Evolutionary conservation across 2,888 invertebrate species (phyloP).

Genomic region (Carabus problematicus): DNA sequence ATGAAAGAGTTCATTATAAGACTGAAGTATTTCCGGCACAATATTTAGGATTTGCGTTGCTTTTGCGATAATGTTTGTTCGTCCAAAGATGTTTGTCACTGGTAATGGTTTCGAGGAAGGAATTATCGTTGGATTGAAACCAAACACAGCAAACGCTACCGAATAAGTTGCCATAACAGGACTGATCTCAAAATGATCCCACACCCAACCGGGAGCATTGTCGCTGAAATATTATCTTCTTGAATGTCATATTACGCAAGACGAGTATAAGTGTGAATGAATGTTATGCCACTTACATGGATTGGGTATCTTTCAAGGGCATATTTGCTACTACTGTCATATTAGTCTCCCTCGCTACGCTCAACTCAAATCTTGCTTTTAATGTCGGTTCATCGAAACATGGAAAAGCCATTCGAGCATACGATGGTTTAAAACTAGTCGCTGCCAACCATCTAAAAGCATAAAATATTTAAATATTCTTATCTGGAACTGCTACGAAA

Average conservation of each 20-base stretch:
- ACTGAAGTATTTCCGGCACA: slow-evolving; percentile 61
- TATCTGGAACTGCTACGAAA: not conserved
- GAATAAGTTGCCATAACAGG: slow-evolving; percentile 80
- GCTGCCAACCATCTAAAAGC: slow-evolving; percentile 65
- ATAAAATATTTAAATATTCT: slow-evolving; percentile 8
- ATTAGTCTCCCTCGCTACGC: slow-evolving; percentile 70
- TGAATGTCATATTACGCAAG: not conserved
- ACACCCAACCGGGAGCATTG: slow-evolving; percentile 64
- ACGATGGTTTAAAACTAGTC: slow-evolving; percentile 72
- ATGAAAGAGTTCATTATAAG: slow-evolving; percentile 63
- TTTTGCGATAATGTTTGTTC: slow-evolving; percentile 52
- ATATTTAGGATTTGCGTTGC: slow-evolving; percentile 62
- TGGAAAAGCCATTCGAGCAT: slow-evolving; percentile 71
- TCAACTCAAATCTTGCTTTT: slow-evolving; percentile 78
- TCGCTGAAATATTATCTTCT: slow-evolving; percentile 50
- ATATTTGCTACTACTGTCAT: slow-evolving; percentile 74
- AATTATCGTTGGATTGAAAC: slow-evolving; percentile 50
- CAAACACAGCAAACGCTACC: slow-evolving; percentile 65
- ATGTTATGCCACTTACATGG: slow-evolving; percentile 64
- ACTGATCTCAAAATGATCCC: slow-evolving; percentile 69
- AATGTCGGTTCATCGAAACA: slow-evolving; percentile 81
- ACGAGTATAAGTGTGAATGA: not conserved
- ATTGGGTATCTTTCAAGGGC: slow-evolving; percentile 66
- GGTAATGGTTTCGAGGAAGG: slow-evolving; percentile 51
- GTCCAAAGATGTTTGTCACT: slow-evolving; percentile 59